Evolutionary conservation across 2,797 vertebrate species (phyloP).

Genomic region (Ispidina lecontei): DNA sequence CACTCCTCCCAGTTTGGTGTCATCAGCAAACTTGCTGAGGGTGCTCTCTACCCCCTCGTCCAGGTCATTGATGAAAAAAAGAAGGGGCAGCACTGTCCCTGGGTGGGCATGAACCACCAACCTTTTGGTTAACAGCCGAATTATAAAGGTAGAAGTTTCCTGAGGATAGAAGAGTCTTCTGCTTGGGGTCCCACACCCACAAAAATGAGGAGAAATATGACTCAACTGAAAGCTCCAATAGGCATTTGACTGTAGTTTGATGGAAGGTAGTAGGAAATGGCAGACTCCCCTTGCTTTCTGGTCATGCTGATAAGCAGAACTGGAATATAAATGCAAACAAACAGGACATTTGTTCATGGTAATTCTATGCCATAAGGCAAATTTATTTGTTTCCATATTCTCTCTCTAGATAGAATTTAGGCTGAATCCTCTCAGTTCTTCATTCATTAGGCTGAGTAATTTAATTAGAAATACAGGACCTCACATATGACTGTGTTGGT

Average conservation of each 20-base stretch:
- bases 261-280: not conserved
- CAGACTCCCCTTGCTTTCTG: not conserved
- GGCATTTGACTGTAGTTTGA: not conserved
- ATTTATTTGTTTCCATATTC: not conserved
- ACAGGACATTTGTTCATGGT: not conserved
- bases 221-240: not conserved
- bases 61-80: too few species aligned
- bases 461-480: not conserved
- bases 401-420: not conserved
- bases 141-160: too few species aligned
- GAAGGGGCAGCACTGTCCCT: not conserved
- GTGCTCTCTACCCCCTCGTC: too few species aligned
- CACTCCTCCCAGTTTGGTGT: too few species aligned
- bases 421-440: not conserved
- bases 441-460: not conserved
- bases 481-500: not conserved
- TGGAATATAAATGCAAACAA: not conserved
- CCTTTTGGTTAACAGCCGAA: conserved; percentile 73
- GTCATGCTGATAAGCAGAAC: not conserved
- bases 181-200: not conserved
- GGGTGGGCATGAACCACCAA: conserved; percentile 65
- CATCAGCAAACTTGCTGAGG: too few species aligned
- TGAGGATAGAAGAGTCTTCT: too few species aligned
- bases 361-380: not conserved
- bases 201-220: not conserved